A percentile compares a stretch with the other conserved stretches of the same genome.
These are phyloP conservation scores for Rugalucina vietnamica DNA, from an alignment of 2,888 invertebrate genomes.

Conservation along the genomic window DNA sequence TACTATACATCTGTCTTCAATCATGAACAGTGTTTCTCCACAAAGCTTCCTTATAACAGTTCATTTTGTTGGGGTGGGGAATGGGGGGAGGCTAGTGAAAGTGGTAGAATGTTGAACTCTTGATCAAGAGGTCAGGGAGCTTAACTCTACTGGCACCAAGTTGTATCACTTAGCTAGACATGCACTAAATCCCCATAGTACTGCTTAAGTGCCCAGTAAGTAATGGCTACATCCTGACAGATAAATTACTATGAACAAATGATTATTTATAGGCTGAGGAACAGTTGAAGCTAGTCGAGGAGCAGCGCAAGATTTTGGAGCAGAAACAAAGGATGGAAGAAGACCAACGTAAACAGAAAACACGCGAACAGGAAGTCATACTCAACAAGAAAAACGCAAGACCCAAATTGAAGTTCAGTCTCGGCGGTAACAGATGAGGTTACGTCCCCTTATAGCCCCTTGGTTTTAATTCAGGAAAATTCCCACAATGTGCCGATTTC, in stretches of 20 bases:
- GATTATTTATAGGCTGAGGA: constrained; percentile 93
- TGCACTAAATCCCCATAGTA: no score
- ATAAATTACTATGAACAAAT: no score
- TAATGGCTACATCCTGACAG: no score
- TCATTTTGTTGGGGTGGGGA: not conserved
- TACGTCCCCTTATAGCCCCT: not conserved
- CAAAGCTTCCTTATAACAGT: no score
- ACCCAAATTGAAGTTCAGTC: constrained; percentile 94
- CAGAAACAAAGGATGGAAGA: constrained; percentile 96
- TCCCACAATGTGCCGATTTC: not conserved
- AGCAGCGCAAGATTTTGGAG: constrained; percentile 96
- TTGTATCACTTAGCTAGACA: no score
- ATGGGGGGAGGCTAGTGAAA: not conserved
- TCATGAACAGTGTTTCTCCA: no score
- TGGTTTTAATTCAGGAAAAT: not conserved
- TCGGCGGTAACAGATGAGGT: constrained; percentile 60
- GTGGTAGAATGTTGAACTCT: no score
- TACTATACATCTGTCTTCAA: no score
- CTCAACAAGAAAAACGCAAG: constrained; percentile 96
- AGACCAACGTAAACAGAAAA: constrained; percentile 95
- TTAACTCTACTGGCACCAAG: no score
- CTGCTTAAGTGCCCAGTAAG: no score
- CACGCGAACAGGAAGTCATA: constrained; percentile 98
- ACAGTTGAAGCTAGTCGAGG: constrained; percentile 97
- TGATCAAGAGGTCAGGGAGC: no score